A percentile compares a stretch with the other conserved stretches of the same genome.
Evolutionary conservation across 2,113 vertebrate genomes (phyloP).

Genomic region (Patagioenas fasciata): DNA sequence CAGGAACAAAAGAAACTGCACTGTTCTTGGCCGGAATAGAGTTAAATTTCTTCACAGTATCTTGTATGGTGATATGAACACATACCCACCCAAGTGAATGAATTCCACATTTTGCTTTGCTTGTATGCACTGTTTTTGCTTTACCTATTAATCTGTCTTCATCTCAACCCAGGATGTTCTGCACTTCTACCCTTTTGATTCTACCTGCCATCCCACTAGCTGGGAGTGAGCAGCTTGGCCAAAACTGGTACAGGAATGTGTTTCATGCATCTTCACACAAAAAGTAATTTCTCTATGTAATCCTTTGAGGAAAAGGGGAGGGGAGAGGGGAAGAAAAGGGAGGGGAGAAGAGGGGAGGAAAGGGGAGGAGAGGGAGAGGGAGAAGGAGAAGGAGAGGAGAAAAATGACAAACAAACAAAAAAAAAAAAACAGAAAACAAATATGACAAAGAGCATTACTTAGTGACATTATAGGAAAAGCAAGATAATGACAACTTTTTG

Average conservation of each 20-base stretch:
- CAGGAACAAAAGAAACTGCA: not conserved
- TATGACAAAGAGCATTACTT: not conserved
- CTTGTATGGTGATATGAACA: not conserved
- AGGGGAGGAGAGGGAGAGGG: too few relatives aligned
- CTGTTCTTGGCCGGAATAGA: not conserved
- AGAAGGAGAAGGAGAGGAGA: too few relatives aligned
- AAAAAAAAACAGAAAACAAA: not conserved
- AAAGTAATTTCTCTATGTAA: too few relatives aligned
- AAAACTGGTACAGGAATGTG: not conserved
- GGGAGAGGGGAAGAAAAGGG: too few relatives aligned
- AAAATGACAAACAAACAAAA: not conserved
- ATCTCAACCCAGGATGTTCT: not conserved
- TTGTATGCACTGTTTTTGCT: accelerated
- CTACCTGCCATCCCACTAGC: too few relatives aligned
- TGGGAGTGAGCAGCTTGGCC: not conserved
- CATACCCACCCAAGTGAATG: accelerated
- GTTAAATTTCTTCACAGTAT: not conserved
- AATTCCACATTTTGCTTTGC: not conserved
- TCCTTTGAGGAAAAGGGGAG: too few relatives aligned
- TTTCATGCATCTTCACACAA: not conserved
- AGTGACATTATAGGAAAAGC: not conserved
- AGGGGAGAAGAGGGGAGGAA: too few relatives aligned
- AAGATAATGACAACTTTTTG: not conserved
- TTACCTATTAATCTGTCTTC: not conserved
- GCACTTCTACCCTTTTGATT: not conserved